These are phyloP conservation scores for Mesoclemmys tuberculata DNA, from an alignment of 2,113 vertebrate species.

Conservation along the genomic window DNA sequence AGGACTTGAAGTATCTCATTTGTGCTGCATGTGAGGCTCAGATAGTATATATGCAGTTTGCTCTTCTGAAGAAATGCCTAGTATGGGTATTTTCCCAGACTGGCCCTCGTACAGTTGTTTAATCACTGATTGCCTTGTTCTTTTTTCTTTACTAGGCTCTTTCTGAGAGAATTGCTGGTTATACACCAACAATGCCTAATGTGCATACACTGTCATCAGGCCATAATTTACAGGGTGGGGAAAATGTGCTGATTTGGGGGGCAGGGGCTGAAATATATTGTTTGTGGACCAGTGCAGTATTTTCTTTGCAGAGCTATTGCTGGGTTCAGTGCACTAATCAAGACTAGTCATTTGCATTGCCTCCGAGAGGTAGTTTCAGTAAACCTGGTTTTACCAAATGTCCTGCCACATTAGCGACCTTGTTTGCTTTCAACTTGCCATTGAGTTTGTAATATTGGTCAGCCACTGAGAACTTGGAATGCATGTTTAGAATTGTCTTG, in stretches of 20 bases:
- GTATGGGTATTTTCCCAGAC: background rate
- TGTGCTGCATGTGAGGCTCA: background rate
- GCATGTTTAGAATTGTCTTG: background rate
- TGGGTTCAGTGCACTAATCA: background rate
- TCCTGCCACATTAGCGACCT: background rate
- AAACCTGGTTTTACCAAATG: background rate
- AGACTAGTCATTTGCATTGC: background rate
- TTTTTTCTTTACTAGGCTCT: slow-evolving; percentile 50
- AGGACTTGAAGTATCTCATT: background rate
- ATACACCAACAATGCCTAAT: slow-evolving; percentile 32
- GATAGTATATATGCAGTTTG: background rate
- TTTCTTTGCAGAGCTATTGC: background rate
- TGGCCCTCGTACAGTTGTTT: slow-evolving; percentile 42
- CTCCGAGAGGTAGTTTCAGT: background rate
- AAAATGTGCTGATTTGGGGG: background rate
- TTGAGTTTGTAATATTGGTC: background rate
- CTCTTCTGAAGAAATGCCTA: slow-evolving; percentile 15
- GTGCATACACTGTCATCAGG: background rate
- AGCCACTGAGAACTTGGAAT: slow-evolving; percentile 4
- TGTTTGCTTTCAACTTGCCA: background rate
- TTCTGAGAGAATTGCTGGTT: slow-evolving; percentile 33
- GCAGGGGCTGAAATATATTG: slow-evolving; percentile 9
- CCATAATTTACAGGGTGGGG: background rate
- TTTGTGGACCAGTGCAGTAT: background rate
- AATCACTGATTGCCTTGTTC: slow-evolving; percentile 71